phyloP scores from a whole-genome alignment of 2,888 invertebrate species.

The Tachina fera region DNA sequence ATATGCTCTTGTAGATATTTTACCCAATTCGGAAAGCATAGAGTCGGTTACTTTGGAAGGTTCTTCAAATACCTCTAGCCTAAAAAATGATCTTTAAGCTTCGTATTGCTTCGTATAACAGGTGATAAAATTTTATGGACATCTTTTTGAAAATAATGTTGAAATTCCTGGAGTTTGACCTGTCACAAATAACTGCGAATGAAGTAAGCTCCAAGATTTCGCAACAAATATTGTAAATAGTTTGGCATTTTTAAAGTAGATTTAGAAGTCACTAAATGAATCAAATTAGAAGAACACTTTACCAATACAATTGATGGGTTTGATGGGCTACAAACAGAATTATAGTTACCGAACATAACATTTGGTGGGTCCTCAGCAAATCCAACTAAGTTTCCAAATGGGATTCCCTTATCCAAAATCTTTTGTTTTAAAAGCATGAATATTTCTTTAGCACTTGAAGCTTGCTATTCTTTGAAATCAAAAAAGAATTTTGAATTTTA shows the following conservation, averaged over 20 bases:
- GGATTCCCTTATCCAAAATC: neutral
- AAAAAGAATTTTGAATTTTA: neutral
- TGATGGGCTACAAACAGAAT: neutral
- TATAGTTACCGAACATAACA: neutral
- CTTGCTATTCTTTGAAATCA: neutral
- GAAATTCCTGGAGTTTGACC: neutral
- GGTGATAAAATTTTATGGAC: conserved; percentile 37
- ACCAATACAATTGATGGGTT: conserved; percentile 6
- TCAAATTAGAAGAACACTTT: conserved; percentile 1
- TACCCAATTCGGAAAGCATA: conserved; percentile 16
- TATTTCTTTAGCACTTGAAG: conserved; percentile 1
- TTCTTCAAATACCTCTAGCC: conserved; percentile 41
- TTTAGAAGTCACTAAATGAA: conserved; percentile 4
- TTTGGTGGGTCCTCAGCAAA: neutral
- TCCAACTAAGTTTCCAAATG: conserved; percentile 3
- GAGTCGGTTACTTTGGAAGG: conserved; percentile 28
- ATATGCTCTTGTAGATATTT: neutral
- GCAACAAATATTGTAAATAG: neutral
- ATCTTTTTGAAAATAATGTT: neutral
- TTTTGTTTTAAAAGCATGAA: too few relatives aligned
- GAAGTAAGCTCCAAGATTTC: conserved; percentile 31
- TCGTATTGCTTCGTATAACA: conserved; percentile 25
- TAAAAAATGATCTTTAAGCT: conserved; percentile 30
- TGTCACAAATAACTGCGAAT: conserved; percentile 19
- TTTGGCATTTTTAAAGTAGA: neutral